Percentiles rank a stretch among this genome's conserved stretches.
phyloP scores from a whole-genome alignment of 2,797 vertebrate species.

The Scarus forsteni region DNA sequence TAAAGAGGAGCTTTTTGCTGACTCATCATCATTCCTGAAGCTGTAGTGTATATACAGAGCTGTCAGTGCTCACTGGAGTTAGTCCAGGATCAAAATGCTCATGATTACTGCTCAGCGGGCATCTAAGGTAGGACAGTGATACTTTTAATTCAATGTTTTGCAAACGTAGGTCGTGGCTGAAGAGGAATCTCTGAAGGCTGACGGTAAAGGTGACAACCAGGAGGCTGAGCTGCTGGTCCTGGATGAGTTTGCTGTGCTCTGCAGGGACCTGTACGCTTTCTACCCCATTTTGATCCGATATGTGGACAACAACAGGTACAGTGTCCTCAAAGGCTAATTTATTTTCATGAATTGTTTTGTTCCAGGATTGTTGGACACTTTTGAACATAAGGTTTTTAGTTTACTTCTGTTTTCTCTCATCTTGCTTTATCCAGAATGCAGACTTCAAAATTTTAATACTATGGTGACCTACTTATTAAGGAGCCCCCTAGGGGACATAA shows the following conservation, averaged over 20 bases:
- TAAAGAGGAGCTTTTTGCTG: not conserved
- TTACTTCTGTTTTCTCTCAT: too few species aligned
- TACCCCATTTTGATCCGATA: slow-evolving; percentile 98
- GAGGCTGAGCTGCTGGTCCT: slow-evolving; percentile 97
- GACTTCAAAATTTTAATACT: too few species aligned
- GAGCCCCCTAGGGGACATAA: too few species aligned
- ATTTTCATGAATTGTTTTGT: not conserved
- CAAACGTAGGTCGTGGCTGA: slow-evolving; percentile 87
- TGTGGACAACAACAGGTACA: slow-evolving; percentile 97
- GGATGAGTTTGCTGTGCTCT: slow-evolving; percentile 96
- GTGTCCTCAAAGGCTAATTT: not conserved
- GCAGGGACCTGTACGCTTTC: slow-evolving; percentile 97
- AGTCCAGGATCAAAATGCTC: not conserved
- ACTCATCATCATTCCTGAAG: slow-evolving; percentile 13
- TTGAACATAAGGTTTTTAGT: too few species aligned
- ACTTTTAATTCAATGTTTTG: slow-evolving; percentile 6
- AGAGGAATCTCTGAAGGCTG: slow-evolving; percentile 94
- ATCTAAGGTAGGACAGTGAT: not conserved
- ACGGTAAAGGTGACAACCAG: slow-evolving; percentile 92
- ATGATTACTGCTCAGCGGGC: not conserved
- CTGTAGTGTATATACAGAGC: slow-evolving; percentile 4
- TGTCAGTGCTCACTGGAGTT: slow-evolving; percentile 4
- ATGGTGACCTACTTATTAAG: too few species aligned
- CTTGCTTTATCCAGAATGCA: too few species aligned
- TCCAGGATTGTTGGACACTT: too few species aligned